Evolutionary conservation across 2,888 invertebrate genomes (phyloP).

Genomic region (Phalera bucephala): DNA sequence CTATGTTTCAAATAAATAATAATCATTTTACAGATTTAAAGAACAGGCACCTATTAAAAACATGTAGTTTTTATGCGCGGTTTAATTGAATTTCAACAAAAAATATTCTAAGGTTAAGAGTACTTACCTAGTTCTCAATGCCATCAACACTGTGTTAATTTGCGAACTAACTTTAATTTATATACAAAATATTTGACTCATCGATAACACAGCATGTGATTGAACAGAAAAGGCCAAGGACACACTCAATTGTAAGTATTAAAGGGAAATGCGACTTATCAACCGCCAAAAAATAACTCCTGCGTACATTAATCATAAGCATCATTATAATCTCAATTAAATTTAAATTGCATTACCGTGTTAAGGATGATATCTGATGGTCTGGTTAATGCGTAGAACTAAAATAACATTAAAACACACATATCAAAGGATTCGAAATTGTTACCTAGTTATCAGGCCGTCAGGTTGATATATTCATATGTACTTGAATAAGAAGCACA

Average conservation of each 20-base stretch:
- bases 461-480: too few relatives aligned
- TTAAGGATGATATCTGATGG: neutral
- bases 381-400: too few relatives aligned
- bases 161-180: slow-evolving; percentile 21
- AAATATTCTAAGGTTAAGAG: too few relatives aligned
- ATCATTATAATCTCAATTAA: slow-evolving; percentile 1
- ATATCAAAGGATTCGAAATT: too few relatives aligned
- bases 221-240: slow-evolving; percentile 9
- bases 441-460: too few relatives aligned
- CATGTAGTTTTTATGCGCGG: too few relatives aligned
- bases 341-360: neutral
- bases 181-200: slow-evolving; percentile 11
- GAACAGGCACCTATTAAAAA: too few relatives aligned
- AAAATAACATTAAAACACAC: too few relatives aligned
- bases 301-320: neutral
- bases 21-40: too few relatives aligned
- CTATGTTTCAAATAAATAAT: too few relatives aligned
- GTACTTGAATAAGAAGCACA: too few relatives aligned
- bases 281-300: neutral
- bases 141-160: slow-evolving; percentile 12
- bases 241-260: slow-evolving; percentile 3
- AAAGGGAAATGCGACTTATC: slow-evolving; percentile 1
- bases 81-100: too few relatives aligned
- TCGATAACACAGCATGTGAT: slow-evolving; percentile 7
- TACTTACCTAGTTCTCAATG: slow-evolving; percentile 20